Base-by-base conservation (phyloP, 30 jellyfish, hydroid and myxozoan species). In the Aurelia aurita region DNA sequence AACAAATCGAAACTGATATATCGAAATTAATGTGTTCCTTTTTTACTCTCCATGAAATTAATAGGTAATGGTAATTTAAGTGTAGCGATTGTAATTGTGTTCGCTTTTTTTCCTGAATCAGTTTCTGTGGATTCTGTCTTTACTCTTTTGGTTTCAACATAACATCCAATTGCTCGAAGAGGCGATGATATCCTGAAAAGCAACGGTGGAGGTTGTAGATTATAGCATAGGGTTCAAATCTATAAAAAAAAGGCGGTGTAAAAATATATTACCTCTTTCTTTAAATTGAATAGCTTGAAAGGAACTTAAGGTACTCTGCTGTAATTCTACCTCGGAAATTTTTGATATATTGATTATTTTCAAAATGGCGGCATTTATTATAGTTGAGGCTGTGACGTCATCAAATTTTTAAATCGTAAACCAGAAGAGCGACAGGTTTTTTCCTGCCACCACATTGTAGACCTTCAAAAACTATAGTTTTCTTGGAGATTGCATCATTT, bases 161-260 rank as follows among this genome's bases (percentile, higher is more conserved):
- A 11, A 61, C 94, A 84, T 45, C 94, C 94, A 46, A 84, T 45
- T 8, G 94, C 87, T 31, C 47, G 71, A 22, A 84, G 81, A 31
- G 73, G 94, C 9, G 31, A 44, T 28, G 68, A 20, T 35, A 84
- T 45, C 76, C 94, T 84, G 35, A 43, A 84, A 72, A 0, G 34
- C 15, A 67, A 45, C 26, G 16, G 7, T 39, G 9, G 2, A 9
- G 51, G 51, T 39, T 8, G 51, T 4, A 6, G 9, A 0, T 39
- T 7, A 39, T 7, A 6, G 46, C 9, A 6, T 5, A 39, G 6
- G 4, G 7, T 34, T 26, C 51, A 58, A 27, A 54, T 35, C 5
- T 14, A 1, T 1, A 22, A 20, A n/a, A 20, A 25, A 7, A 51
- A 49, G 13, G 8, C 21, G 58, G 87, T 5, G 5, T 18, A 10